Evolutionary conservation across 2,113 vertebrate species (phyloP).

Genomic region (Phaethon lepturus): DNA sequence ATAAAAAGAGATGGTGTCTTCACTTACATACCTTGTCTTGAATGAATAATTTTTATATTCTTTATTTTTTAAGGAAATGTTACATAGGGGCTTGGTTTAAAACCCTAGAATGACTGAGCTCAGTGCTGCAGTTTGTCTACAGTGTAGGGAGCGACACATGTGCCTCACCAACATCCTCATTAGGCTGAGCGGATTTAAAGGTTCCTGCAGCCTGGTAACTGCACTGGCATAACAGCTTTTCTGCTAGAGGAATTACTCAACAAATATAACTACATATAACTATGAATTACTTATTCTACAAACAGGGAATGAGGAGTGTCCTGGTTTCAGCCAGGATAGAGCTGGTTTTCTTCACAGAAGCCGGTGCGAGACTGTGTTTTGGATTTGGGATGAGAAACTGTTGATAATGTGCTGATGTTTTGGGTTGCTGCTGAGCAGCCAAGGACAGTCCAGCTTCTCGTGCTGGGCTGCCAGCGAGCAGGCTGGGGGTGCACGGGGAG

Average conservation of each 20-base stretch:
- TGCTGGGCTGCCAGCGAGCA: no score
- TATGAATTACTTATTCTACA: background rate
- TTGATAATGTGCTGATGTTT: no score
- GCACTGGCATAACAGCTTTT: background rate
- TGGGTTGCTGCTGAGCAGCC: no score
- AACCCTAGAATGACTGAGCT: background rate
- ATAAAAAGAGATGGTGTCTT: background rate
- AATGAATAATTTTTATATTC: background rate
- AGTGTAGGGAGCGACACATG: background rate
- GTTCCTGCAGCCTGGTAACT: background rate
- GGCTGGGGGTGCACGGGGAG: no score
- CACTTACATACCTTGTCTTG: background rate
- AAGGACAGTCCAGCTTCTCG: no score
- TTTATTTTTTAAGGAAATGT: background rate
- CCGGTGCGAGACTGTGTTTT: no score
- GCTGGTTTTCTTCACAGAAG: no score
- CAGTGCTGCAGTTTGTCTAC: background rate
- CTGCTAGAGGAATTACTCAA: background rate
- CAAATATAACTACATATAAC: background rate
- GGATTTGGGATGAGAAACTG: no score
- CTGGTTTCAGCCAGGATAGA: no score
- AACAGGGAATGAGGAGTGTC: background rate
- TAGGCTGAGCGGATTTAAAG: background rate
- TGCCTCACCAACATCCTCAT: background rate
- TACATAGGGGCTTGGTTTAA: background rate